Conservation (phyloP, 1,140 invertebrate genomes). For the Trinorchestia longiramus region DNA sequence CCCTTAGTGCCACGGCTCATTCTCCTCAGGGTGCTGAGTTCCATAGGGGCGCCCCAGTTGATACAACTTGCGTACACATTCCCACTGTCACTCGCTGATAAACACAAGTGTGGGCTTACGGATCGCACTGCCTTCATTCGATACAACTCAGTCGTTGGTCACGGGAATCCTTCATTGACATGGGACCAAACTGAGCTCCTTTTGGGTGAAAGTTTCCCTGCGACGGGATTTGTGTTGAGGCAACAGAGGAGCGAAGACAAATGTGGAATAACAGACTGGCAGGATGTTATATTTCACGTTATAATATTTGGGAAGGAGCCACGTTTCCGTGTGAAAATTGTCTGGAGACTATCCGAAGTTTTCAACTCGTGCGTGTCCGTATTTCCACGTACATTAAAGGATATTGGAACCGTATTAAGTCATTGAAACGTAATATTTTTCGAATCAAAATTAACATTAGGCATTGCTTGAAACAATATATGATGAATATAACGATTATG, state of each 20-base stretch:
- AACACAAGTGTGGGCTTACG: conserved; percentile 42
- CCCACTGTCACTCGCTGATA: conserved; percentile 48
- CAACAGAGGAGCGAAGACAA: not conserved
- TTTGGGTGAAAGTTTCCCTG: not conserved
- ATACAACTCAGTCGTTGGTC: not conserved
- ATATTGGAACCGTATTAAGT: too few species aligned
- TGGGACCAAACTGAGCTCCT: not conserved
- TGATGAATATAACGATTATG: too few species aligned
- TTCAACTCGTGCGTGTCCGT: too few species aligned
- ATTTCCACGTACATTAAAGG: too few species aligned
- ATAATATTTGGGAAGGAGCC: too few species aligned
- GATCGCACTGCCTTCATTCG: not conserved
- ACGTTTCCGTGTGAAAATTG: too few species aligned
- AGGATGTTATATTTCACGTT: too few species aligned
- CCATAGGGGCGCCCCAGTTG: conserved; percentile 26
- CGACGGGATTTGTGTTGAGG: not conserved
- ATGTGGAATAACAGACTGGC: too few species aligned
- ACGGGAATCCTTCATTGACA: not conserved
- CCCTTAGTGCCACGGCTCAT: conserved; percentile 14
- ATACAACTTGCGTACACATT: conserved; percentile 39
- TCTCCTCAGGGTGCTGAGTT: not conserved
- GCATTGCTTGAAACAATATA: too few species aligned
- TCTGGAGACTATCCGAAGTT: too few species aligned
- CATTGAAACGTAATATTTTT: too few species aligned
- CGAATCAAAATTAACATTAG: too few species aligned